These are phyloP conservation scores for Drosophila atroscutellata DNA, from an alignment of 2,888 invertebrate genomes.

Conservation along the genomic window DNA sequence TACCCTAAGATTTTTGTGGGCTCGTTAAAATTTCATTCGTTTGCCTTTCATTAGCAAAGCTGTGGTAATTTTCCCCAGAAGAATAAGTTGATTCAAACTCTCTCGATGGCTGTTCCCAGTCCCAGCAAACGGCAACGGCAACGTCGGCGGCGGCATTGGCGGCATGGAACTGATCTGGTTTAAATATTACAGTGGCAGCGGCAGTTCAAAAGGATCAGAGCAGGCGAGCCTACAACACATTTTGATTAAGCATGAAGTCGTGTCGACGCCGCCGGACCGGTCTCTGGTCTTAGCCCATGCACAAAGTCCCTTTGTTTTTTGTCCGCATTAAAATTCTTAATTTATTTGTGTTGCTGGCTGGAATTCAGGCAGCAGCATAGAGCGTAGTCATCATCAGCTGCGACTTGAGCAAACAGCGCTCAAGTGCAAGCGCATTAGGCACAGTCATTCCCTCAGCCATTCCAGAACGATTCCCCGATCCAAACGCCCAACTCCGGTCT, in stretches of 20 bases:
- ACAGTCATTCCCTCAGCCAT: constrained; percentile 67
- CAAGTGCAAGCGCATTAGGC: constrained; percentile 74
- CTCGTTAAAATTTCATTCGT: constrained; percentile 80
- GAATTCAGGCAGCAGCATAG: constrained; percentile 6
- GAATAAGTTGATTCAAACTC: constrained; percentile 21
- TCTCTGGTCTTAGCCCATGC: constrained; percentile 10
- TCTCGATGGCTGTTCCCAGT: constrained; percentile 33
- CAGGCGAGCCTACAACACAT: constrained; percentile 68
- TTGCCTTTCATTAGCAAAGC: constrained; percentile 72
- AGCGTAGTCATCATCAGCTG: constrained; percentile 69
- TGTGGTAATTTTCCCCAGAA: constrained; percentile 70
- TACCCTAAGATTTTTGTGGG: constrained; percentile 42
- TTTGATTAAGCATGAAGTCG: constrained; percentile 81
- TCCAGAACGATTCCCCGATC: constrained; percentile 37
- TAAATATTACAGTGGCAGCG: constrained; percentile 77
- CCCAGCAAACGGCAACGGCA: constrained; percentile 15
- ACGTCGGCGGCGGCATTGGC: constrained; percentile 2
- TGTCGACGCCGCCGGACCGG: constrained; percentile 41
- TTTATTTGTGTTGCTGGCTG: constrained; percentile 62
- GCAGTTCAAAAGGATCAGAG: constrained; percentile 74
- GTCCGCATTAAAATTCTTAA: constrained; percentile 76
- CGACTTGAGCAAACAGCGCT: constrained; percentile 64
- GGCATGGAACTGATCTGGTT: constrained; percentile 74
- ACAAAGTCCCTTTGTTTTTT: constrained; percentile 60
- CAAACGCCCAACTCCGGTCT: constrained; percentile 32